Percentiles rank a stretch among this genome's conserved stretches.
Evolutionary conservation across 2,113 vertebrate genomes (phyloP).

Genomic region (Neotoma lepida): DNA sequence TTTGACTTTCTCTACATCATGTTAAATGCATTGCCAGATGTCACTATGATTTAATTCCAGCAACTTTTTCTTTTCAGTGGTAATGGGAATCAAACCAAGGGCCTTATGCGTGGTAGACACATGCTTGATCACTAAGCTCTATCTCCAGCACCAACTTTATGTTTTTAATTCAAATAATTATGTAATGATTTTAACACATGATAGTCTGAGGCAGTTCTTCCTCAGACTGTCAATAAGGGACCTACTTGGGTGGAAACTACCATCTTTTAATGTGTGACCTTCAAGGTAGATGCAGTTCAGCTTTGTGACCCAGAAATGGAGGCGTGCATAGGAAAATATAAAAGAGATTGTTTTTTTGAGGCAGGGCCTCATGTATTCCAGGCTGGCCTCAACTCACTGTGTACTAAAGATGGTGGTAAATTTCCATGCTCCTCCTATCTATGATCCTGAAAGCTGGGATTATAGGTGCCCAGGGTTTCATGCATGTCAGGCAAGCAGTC

Average conservation of each 20-base stretch:
- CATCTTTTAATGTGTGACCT: background rate
- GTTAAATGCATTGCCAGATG: slow-evolving; percentile 42
- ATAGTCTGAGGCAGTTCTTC: background rate
- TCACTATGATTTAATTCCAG: slow-evolving; percentile 22
- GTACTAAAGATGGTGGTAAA: background rate
- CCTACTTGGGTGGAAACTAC: background rate
- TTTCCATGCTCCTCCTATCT: background rate
- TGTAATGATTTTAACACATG: background rate
- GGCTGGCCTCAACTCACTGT: background rate
- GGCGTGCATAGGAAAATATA: background rate
- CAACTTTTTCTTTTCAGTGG: background rate
- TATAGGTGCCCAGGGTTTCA: background rate
- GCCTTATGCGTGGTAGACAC: background rate
- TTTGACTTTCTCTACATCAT: slow-evolving; percentile 29
- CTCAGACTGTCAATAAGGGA: background rate
- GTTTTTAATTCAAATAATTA: slow-evolving; percentile 26
- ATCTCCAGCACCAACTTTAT: background rate
- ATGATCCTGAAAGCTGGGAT: background rate
- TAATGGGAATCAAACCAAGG: background rate
- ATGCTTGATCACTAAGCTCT: background rate
- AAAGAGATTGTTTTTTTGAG: background rate
- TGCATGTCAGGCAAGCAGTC: background rate
- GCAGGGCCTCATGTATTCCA: background rate
- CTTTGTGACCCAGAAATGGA: background rate
- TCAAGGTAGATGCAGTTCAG: background rate